Conservation (phyloP, 1,140 invertebrate species). For the Dysdera silvatica region DNA sequence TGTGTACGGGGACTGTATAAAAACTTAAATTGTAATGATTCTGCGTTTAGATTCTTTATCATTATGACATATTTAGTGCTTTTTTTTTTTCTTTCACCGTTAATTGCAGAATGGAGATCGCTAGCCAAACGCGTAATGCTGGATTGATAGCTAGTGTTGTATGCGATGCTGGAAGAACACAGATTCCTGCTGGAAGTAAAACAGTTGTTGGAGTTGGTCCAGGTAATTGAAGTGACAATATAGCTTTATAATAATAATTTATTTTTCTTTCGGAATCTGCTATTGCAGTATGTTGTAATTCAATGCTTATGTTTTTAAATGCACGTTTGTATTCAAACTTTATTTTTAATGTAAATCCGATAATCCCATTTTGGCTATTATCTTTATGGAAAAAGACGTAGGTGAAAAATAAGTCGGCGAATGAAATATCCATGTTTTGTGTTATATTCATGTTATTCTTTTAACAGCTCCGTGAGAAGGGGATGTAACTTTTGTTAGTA, state of each 20-base stretch:
- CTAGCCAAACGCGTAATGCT: conserved; percentile 56
- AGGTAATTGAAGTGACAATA: too few relatives aligned
- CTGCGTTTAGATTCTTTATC: too few relatives aligned
- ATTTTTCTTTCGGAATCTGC: neutral
- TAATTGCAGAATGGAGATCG: conserved; percentile 47
- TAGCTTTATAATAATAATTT: too few relatives aligned
- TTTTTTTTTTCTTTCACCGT: neutral
- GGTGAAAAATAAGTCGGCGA: too few relatives aligned
- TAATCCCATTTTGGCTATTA: neutral
- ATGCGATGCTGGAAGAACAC: conserved; percentile 80
- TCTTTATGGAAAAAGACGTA: neutral
- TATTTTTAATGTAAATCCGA: neutral
- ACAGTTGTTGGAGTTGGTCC: conserved; percentile 87
- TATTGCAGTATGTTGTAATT: neutral
- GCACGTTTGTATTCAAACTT: neutral
- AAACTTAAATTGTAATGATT: too few relatives aligned
- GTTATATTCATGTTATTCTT: too few relatives aligned
- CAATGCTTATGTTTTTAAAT: neutral
- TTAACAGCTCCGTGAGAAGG: too few relatives aligned
- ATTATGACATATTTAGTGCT: neutral
- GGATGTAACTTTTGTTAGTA: too few relatives aligned
- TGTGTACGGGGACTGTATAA: too few relatives aligned
- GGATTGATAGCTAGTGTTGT: conserved; percentile 66
- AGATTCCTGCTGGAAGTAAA: conserved; percentile 71
- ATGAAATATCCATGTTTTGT: too few relatives aligned